phyloP scores from a whole-genome alignment of 2,113 vertebrate genomes.

The human region GRCh38 chr2:65501501-65502000 shows the following conservation, averaged over 20 bases:
- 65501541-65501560: no score
- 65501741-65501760: conserved; percentile 92
- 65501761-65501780: conserved; percentile 99
- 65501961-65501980: conserved; percentile 80
- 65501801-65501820: conserved; percentile 96
- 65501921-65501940: conserved; percentile 85
- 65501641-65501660: no score
- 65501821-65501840: conserved; percentile 92
- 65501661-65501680: no score
- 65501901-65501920: conserved; percentile 89
- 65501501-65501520: no score
- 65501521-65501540: no score
- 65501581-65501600: no score
- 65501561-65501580: no score
- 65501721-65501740: conserved; percentile 98
- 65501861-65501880: conserved; percentile 96
- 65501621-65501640: no score
- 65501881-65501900: conserved; percentile 93
- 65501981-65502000: conserved; percentile 78
- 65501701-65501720: conserved; percentile 94
- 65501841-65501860: conserved; percentile 97
- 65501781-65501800: conserved; percentile 95
- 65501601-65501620: no score
- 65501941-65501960: conserved; percentile 77
- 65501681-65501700: conserved; percentile 90